These are phyloP conservation scores for Cavia porcellus DNA, from an alignment of 2,113 vertebrate genomes.

Conservation along the genomic window DNA sequence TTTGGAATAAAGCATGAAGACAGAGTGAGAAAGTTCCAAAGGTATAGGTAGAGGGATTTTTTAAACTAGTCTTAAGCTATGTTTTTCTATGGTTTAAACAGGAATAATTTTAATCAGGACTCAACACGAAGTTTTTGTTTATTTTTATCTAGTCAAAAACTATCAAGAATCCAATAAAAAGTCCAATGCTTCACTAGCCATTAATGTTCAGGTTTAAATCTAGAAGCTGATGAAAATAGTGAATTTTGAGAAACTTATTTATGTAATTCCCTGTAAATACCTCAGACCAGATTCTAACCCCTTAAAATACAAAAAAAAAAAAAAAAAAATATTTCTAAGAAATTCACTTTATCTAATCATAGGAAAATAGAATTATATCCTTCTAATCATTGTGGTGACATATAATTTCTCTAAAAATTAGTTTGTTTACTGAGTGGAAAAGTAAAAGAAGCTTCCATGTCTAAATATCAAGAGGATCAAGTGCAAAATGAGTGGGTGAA, in stretches of 20 bases:
- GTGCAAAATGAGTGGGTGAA: not conserved
- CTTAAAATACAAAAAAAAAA: too few relatives aligned
- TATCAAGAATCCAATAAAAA: not conserved
- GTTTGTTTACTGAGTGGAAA: not conserved
- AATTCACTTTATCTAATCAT: not conserved
- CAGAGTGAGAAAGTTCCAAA: not conserved
- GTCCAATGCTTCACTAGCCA: not conserved
- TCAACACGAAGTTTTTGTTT: not conserved
- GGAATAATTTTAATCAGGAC: not conserved
- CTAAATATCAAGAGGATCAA: not conserved
- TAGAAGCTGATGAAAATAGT: not conserved
- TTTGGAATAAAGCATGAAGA: not conserved
- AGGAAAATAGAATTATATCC: not conserved
- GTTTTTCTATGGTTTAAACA: not conserved
- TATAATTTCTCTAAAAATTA: not conserved
- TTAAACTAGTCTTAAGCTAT: not conserved
- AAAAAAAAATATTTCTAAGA: too few relatives aligned
- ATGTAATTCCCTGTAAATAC: not conserved
- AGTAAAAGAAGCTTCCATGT: not conserved
- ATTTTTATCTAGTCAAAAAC: not conserved
- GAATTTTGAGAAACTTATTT: not conserved
- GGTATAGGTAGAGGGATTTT: fast-evolving
- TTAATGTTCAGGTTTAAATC: not conserved
- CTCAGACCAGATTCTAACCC: not conserved
- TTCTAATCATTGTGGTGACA: not conserved